These are phyloP conservation scores for Aplodontia rufa DNA, from an alignment of 2,113 vertebrate species.

Conservation along the genomic window DNA sequence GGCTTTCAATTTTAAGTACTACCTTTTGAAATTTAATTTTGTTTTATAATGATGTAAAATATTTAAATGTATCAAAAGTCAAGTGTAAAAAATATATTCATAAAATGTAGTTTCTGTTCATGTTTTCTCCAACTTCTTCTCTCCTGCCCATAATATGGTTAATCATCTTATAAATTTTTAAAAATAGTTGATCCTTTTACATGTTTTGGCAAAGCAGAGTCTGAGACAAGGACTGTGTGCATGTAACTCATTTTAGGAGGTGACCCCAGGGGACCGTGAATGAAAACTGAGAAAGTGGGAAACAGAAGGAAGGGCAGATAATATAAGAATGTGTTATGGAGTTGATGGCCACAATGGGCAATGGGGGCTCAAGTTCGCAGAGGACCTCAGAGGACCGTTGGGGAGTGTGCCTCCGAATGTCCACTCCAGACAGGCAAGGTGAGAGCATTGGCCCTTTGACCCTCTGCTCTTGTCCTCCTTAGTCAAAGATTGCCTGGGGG, in stretches of 20 bases:
- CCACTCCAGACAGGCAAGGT: background rate
- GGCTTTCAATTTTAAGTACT: constrained; percentile 39
- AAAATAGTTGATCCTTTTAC: background rate
- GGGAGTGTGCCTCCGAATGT: background rate
- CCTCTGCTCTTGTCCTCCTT: background rate
- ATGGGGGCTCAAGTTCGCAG: background rate
- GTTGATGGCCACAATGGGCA: background rate
- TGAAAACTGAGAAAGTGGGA: background rate
- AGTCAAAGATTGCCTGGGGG: background rate
- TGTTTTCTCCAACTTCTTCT: background rate
- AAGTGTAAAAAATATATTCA: constrained; percentile 6
- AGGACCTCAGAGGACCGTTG: background rate
- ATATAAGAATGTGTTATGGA: background rate
- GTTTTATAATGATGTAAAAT: constrained; percentile 50
- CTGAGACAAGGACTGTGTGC: background rate
- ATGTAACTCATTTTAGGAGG: constrained; percentile 6
- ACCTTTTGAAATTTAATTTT: constrained; percentile 48
- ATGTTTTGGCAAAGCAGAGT: background rate
- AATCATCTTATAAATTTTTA: background rate
- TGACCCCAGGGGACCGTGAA: background rate
- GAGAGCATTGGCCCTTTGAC: background rate
- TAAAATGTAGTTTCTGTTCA: constrained; percentile 42
- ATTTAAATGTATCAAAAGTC: constrained; percentile 21
- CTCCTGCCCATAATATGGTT: background rate
- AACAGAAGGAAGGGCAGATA: background rate